Evolutionary conservation across 2,888 invertebrate genomes (phyloP), one percentile per base, ranked within the genome.

Genomic region (Mesorhabditis sp.): DNA sequence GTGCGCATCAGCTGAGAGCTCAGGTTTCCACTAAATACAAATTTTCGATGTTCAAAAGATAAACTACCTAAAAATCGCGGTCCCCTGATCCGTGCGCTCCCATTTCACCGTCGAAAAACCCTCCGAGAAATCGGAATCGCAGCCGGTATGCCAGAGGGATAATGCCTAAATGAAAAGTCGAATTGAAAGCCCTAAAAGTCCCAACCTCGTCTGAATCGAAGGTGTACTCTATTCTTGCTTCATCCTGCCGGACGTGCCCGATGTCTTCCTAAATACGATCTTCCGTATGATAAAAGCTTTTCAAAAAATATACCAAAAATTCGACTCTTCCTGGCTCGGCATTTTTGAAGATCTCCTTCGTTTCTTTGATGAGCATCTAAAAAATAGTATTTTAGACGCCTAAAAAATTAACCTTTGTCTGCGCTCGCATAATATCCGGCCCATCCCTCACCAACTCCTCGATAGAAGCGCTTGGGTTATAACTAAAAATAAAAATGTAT

Each of bases 41-140:
- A 7, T 63, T n/a, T 41, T 63, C 13, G 15, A 63, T n/a, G 7
- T 63, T 13, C 43, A 62, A 7, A 44, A 28, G 42, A 45, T 62
- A n/a, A 43, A 43, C 42, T 42, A 75, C 75, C 66, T 69, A 67
- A 83, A 83, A 6, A 85, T 45, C 7, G 82, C 82, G 0, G 84
- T 83, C 28, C 75, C 76, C 43, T 71, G 65, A 15, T 81, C 82
- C 4, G 83, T 79, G 41, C 71, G 72, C 5, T 62, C 65, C 4
- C 82, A 70, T 15, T 78, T 69, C n/a, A 73, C 74, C 28, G 72
- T 73, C 28, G 84, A 82, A 72, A 78, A 85, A 2, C 84, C 84
- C 71, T 84, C 81, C 61, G 76, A 78, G 81, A 82, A 83, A 65
- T 82, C 82, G 43, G 81, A 76, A 63, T 84, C 84, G 66, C 82